A percentile compares a stretch with the other conserved stretches of the same genome.
Evolutionary conservation across 2,113 vertebrate species (phyloP).

Genomic region (Tenrec ecaudatus): DNA sequence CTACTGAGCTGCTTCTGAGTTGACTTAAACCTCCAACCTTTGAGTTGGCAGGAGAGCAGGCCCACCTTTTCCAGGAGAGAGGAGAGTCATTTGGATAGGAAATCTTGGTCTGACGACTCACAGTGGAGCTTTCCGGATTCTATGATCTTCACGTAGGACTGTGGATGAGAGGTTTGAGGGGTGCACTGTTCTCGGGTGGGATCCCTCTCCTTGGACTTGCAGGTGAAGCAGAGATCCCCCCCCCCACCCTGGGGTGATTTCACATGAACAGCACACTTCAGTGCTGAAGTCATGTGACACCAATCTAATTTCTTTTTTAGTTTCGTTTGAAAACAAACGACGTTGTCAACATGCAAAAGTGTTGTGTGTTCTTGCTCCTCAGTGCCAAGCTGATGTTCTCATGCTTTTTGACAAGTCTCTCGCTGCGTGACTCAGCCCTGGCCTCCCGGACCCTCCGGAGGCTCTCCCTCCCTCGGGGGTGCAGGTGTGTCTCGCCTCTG

Average conservation of each 20-base stretch:
- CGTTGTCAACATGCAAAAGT: constrained; percentile 34
- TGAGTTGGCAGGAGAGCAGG: neutral
- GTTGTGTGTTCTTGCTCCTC: constrained; percentile 40
- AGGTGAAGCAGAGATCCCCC: neutral
- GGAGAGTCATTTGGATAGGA: constrained; percentile 29
- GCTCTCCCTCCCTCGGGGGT: constrained; percentile 75
- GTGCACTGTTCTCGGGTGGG: neutral
- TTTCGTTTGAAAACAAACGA: constrained; percentile 52
- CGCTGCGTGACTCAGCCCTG: constrained; percentile 71
- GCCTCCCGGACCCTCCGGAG: constrained; percentile 63
- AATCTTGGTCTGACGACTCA: neutral
- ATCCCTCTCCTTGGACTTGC: neutral
- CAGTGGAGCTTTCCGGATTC: neutral
- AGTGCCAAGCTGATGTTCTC: constrained; percentile 71
- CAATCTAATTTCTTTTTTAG: constrained; percentile 5
- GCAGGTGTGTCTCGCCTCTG: constrained; percentile 79
- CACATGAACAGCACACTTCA: neutral
- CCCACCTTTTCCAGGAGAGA: neutral
- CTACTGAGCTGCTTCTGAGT: no score
- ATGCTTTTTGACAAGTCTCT: constrained; percentile 57
- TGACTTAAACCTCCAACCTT: no score
- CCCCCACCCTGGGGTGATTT: constrained; percentile 12
- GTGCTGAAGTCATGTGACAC: neutral
- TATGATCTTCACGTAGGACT: neutral
- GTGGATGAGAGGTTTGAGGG: neutral